Base-by-base conservation (phyloP, 2,888 invertebrate genomes). In the Pyrrhia umbra region DNA sequence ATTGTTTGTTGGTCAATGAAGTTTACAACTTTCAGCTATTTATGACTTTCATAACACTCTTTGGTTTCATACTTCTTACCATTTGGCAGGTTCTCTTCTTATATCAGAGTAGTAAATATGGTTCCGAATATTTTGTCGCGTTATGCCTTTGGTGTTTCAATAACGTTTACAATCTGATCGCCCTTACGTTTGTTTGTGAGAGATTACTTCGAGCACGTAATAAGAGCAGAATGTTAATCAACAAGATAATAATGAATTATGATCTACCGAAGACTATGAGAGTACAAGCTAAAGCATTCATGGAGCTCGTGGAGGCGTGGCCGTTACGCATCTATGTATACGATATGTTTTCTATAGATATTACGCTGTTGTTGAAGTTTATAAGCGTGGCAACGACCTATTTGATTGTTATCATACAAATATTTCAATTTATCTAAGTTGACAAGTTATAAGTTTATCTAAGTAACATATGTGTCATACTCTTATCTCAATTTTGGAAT, bases 341-440 rank as follows among this genome's bases (percentile, higher is more conserved):
- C 47, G 87, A 91, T 54, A 91, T 92, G 90, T 89, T 92, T 65
- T 82, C 87, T 2, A 81, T 93, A 1, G 90, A 93, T 68, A 84
- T 92, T 21, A 88, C 89, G 0, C 70, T 93, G 3, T 86, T 92
- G 70, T 77, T 92, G 6, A 92, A 91, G 55, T 92, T 91, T 65
- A 85, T 92, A 34, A 92, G 90, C 69, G 87, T 91, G 3, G 87
- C 90, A 25, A 90, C 91, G 0, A 91, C 92, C 0, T 92, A 91
- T 70, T 84, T 92, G 40, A 91, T 93, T 74, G 84, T 92, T n/a
- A 85, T 90, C 18, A 86, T 92, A 70, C 92, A 93, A 79, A 77
- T 90, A 30, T 34, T n/a, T 34, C 34, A 34, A n/a, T n/a, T 34
- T 4, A 34, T 34, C 5, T 34, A n/a, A n/a, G n/a, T n/a, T n/a